A percentile compares a stretch with the other conserved stretches of the same genome.
Conservation (phyloP, 2,113 vertebrate genomes). For the Notiomystis cincta region DNA sequence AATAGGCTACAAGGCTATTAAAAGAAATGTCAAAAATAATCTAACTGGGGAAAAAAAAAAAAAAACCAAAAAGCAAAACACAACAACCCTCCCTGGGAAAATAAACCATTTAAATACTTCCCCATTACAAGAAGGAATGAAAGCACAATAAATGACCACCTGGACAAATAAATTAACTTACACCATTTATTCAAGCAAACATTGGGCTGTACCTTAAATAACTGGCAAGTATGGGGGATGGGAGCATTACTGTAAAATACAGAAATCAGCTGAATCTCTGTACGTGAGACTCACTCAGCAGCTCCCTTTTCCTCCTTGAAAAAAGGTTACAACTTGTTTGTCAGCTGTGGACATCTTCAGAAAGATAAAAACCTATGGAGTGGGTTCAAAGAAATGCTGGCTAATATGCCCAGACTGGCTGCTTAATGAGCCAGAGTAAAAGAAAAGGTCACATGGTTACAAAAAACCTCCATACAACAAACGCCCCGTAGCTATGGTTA, state of each 20-base stretch:
- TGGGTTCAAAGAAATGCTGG: conserved; percentile 55
- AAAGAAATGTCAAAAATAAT: conserved; percentile 38
- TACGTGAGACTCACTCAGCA: neutral
- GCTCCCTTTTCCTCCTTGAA: neutral
- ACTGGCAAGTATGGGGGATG: neutral
- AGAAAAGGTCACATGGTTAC: conserved; percentile 66
- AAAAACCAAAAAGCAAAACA: neutral
- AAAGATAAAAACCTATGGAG: conserved; percentile 30
- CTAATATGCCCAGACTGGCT: conserved; percentile 39
- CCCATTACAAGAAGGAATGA: conserved; percentile 8
- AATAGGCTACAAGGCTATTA: conserved; percentile 46
- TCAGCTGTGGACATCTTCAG: conserved; percentile 23
- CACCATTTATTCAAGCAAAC: conserved; percentile 28
- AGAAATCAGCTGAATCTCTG: conserved; percentile 9
- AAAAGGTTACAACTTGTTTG: conserved; percentile 15
- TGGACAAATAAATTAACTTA: conserved; percentile 25
- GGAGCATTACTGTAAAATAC: neutral
- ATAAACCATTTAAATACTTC: conserved; percentile 35
- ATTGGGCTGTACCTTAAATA: conserved; percentile 25
- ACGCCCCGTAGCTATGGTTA: conserved; percentile 65
- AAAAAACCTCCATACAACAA: conserved; percentile 60
- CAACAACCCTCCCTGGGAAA: conserved; percentile 29
- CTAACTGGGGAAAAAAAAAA: neutral
- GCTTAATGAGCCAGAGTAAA: conserved; percentile 60
- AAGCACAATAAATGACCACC: conserved; percentile 26